Base-by-base conservation (phyloP, 2,113 vertebrate genomes). In the Prionailurus viverrinus region DNA sequence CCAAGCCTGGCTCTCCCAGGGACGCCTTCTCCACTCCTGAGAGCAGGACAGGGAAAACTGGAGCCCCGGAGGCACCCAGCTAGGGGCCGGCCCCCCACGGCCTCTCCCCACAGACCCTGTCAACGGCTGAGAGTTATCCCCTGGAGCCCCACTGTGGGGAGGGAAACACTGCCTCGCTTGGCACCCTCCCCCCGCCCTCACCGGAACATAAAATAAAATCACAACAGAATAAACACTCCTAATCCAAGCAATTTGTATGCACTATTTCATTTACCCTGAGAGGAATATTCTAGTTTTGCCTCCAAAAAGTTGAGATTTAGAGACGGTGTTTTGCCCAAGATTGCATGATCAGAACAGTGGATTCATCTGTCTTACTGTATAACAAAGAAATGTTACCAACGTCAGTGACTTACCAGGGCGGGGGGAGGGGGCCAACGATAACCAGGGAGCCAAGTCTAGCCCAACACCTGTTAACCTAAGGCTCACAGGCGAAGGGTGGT, bases 51-150 rank as follows among this genome's bases (percentile, higher is more conserved):
- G 10, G n/a, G 55, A 14, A 16, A 21, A 12, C 8, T 6, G 45
- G 68, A 45, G 45, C 16, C 15, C 36, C 0, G 4, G 18, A 36
- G 5, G 16, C 39, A 1, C 81, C 55, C 0, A 0, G 18, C 55
- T 7, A 19, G 58, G 19, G 12, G 9, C 9, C 29, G 25, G 65
- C 74, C 27, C 15, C 58, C 36, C 3, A 0, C 0, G 1, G 9
- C 31, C 15, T 36, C 58, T 61, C 36, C 58, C 41, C 10, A 3
- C 39, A 25, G 6, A 29, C 33, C 65, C 21, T 51, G 58, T 25
- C 25, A 0, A 0, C n/a, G 5, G 29, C 61, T 10, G 25, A 55
- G 55, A 19, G 29, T 6, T 13, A 4, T 3, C 31, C 13, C 18
- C 63, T 12, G 4, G 81, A 58, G 14, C 31, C 36, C 41, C 11